Evolutionary conservation across 2,888 invertebrate genomes (phyloP), one percentile per base, ranked within the genome.

Genomic region (Apodemia zela): DNA sequence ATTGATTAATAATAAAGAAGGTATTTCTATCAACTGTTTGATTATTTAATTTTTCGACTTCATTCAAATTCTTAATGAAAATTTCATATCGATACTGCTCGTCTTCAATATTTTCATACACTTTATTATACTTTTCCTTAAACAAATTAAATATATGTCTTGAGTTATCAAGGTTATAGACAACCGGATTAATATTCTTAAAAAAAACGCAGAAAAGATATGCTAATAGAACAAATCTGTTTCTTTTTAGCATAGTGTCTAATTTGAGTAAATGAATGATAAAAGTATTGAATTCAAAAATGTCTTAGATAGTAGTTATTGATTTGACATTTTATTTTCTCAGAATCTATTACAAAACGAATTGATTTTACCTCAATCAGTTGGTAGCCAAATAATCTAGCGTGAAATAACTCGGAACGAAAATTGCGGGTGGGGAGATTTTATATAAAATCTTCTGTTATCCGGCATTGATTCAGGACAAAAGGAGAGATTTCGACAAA

Each of bases 371-470:
- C 11, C 1, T 25, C 54, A 54, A 54, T 25, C 25, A 54, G 72
- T 72, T 75, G 6, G 6, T 42, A 6, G 76, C 76, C 77, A 75
- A 72, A 66, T 77, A 80, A 80, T 79, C 76, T 74, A 66, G 73
- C 79, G 73, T 81, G 75, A 77, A 78, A 77, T 75, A 75, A 76
- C 75, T 75, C 73, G 70, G 73, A 58, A 35, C 7, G 33, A 47
- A 35, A n/a, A 59, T 47, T 47, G 47, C 47, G 13, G 58, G 47
- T 69, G 69, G 73, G 75, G 72, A 76, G 73, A 74, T 72, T 75
- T 77, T 77, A 78, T 81, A 82, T 80, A 80, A 82, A 83, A 83
- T 83, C 82, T 82, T 73, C 75, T 72, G 73, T 77, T 82, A 81
- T 84, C 81, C 76, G 74, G 78, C 76, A 77, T 78, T 73, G 75